Percentiles rank a stretch among this genome's conserved stretches.
These are phyloP conservation scores for Taenioides sp. DNA, from an alignment of 2,797 vertebrate genomes.

Conservation along the genomic window DNA sequence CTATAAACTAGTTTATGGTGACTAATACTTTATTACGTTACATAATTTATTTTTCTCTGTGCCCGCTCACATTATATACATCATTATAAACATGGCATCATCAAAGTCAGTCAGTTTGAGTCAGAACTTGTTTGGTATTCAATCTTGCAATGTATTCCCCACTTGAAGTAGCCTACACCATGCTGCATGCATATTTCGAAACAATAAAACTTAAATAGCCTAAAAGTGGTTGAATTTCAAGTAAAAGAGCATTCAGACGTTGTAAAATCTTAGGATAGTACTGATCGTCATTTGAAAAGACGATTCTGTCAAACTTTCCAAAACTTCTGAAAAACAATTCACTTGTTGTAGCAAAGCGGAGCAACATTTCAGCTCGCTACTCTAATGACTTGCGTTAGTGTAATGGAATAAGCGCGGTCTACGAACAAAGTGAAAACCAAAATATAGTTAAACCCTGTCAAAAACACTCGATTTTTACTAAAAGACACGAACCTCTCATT, in stretches of 20 bases:
- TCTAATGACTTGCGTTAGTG: background rate
- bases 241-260: background rate
- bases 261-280: background rate
- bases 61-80: too few relatives aligned
- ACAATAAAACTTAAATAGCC: background rate
- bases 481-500: conserved; percentile 80
- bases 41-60: too few relatives aligned
- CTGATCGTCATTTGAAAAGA: background rate
- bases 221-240: background rate
- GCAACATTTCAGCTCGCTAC: background rate
- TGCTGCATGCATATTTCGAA: too few relatives aligned
- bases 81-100: too few relatives aligned
- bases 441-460: background rate
- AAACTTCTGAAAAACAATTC: conserved; percentile 47
- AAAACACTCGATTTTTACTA: conserved; percentile 9
- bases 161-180: too few relatives aligned
- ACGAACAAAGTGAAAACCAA: fast-evolving
- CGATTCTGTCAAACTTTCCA: conserved; percentile 2
- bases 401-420: fast-evolving
- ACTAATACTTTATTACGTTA: too few relatives aligned
- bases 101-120: too few relatives aligned
- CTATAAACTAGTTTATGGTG: too few relatives aligned
- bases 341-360: conserved; percentile 18
- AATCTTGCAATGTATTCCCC: too few relatives aligned
- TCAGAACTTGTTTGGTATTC: too few relatives aligned